Conservation (phyloP, 1,140 invertebrate species). For the Brachionus sp. region DNA sequence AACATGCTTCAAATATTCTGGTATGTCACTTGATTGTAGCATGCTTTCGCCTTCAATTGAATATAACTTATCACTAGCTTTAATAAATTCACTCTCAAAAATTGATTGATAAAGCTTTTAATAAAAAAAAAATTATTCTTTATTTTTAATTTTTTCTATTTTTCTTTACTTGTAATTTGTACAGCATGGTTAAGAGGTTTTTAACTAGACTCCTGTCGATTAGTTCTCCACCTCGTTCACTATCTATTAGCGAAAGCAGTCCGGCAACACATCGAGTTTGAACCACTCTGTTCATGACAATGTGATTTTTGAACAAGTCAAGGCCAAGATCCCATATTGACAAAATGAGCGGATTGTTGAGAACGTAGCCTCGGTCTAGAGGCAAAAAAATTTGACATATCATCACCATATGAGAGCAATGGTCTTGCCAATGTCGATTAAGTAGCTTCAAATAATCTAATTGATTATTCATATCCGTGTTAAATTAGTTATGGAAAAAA, state of each 20-base stretch:
- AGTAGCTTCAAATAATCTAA: constrained; percentile 25
- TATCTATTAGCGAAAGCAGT: constrained; percentile 83
- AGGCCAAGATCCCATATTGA: constrained; percentile 36
- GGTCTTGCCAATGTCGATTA: constrained; percentile 22
- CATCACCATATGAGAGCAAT: constrained; percentile 37
- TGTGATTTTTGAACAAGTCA: constrained; percentile 27
- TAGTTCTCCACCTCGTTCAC: constrained; percentile 85
- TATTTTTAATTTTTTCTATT: not conserved
- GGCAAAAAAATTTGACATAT: constrained; percentile 45
- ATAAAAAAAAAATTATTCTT: not conserved
- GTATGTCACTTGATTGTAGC: constrained; percentile 93
- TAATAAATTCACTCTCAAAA: constrained; percentile 93
- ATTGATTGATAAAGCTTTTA: constrained; percentile 85
- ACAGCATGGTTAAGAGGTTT: constrained; percentile 90
- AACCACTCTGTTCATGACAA: constrained; percentile 7
- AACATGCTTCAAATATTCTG: constrained; percentile 97
- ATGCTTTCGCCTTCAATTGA: constrained; percentile 98
- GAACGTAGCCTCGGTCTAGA: constrained; percentile 36
- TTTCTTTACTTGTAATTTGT: constrained; percentile 70
- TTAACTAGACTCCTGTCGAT: constrained; percentile 90
- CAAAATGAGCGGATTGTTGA: constrained; percentile 31
- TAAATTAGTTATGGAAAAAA: not conserved
- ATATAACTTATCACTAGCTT: constrained; percentile 97
- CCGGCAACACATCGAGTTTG: constrained; percentile 70
- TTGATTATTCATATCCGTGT: constrained; percentile 7